Evolutionary conservation across 1,140 invertebrate species (phyloP).

Genomic region (Musca vetustissima): DNA sequence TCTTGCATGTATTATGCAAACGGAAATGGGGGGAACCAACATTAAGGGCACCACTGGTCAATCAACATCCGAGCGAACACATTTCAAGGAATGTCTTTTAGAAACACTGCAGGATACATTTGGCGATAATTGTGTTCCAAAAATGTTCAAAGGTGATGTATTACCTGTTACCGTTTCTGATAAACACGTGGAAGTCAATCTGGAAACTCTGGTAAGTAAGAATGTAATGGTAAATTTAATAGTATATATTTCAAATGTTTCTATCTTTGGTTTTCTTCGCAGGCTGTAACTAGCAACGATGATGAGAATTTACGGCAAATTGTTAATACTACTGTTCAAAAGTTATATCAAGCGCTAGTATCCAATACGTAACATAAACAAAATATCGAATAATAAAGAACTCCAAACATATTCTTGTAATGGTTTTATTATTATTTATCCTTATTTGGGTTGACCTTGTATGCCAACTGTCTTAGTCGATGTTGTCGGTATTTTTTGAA

Average conservation of each 20-base stretch:
- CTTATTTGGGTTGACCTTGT: no score
- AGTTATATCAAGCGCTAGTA: conserved; percentile 82
- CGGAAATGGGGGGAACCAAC: conserved; percentile 67
- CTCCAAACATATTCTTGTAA: no score
- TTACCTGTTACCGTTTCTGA: conserved; percentile 83
- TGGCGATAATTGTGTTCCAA: conserved; percentile 91
- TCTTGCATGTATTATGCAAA: conserved; percentile 78
- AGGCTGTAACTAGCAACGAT: conserved; percentile 78
- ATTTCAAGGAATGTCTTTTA: conserved; percentile 91
- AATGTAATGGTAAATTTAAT: not conserved
- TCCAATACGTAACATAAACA: conserved; percentile 9
- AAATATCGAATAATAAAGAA: no score
- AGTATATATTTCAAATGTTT: not conserved
- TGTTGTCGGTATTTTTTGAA: no score
- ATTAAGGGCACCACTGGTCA: conserved; percentile 63
- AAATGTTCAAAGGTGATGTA: conserved; percentile 90
- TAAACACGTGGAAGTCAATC: conserved; percentile 83
- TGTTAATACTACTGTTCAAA: conserved; percentile 81
- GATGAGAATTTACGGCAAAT: conserved; percentile 83
- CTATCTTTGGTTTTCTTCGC: conserved; percentile 40
- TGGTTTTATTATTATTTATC: no score
- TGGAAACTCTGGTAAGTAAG: conserved; percentile 70
- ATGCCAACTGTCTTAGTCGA: no score
- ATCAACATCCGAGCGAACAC: conserved; percentile 77
- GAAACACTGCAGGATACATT: conserved; percentile 95